These are phyloP conservation scores for Phainopepla nitens DNA, from an alignment of 2,113 vertebrate species.

Conservation along the genomic window DNA sequence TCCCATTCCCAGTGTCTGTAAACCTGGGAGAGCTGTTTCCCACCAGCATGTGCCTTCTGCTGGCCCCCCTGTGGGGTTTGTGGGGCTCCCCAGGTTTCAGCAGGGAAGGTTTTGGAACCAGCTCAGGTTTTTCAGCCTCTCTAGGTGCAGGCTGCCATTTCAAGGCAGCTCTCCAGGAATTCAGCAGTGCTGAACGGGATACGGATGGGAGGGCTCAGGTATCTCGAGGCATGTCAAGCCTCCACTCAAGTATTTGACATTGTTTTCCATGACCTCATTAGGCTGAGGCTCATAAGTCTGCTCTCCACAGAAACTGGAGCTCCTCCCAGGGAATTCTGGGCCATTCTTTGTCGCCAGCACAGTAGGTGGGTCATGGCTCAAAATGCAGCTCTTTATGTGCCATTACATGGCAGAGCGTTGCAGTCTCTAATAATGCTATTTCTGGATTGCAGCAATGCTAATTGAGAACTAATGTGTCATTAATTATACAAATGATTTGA, in stretches of 20 bases:
- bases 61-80: accelerated
- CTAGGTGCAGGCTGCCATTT: neutral
- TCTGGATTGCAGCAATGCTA: constrained; percentile 34
- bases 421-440: constrained; percentile 17
- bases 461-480: constrained; percentile 51
- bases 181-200: neutral
- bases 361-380: constrained; percentile 30
- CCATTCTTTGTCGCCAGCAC: constrained; percentile 22
- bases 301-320: neutral
- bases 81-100: neutral
- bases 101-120: neutral
- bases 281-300: neutral
- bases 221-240: constrained; percentile 13
- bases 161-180: neutral
- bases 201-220: constrained; percentile 2
- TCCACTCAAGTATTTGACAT: neutral
- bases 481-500: constrained; percentile 39
- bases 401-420: neutral
- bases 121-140: neutral
- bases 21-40: neutral
- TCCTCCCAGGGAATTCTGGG: neutral
- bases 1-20: neutral
- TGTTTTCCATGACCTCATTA: constrained; percentile 43
- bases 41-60: accelerated
- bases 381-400: neutral